Evolutionary conservation across 2,113 vertebrate species (phyloP).

Genomic region (Oenanthe oenanthe): DNA sequence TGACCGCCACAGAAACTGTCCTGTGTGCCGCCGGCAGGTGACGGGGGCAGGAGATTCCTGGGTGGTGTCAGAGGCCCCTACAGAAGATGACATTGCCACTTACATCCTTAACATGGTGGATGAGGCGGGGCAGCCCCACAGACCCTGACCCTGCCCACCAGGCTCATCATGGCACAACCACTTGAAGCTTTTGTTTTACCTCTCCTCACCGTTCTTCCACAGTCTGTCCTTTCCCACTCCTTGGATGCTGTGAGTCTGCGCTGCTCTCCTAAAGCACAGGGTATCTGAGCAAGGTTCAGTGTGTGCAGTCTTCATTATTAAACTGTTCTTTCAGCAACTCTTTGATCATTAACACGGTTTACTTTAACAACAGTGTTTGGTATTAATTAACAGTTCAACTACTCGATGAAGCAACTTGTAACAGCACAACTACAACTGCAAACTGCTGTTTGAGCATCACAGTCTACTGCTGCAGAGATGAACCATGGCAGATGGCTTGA

Average conservation of each 20-base stretch:
- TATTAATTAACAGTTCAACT: neutral
- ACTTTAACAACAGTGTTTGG: slow-evolving; percentile 24
- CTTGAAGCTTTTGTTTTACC: slow-evolving; percentile 19
- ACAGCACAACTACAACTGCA: slow-evolving; percentile 4
- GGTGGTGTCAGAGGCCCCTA: slow-evolving; percentile 96
- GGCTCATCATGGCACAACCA: neutral
- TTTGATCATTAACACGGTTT: slow-evolving; percentile 32
- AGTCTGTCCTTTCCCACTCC: slow-evolving; percentile 26
- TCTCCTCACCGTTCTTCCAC: slow-evolving; percentile 5
- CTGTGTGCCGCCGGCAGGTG: slow-evolving; percentile 94
- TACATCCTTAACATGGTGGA: slow-evolving; percentile 98
- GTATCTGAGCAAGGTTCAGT: neutral
- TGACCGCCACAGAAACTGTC: slow-evolving; percentile 92
- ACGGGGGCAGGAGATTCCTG: slow-evolving; percentile 92
- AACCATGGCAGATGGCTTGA: neutral
- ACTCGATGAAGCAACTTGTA: neutral
- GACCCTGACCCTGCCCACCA: slow-evolving; percentile 76
- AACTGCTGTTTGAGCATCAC: neutral
- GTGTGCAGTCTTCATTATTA: neutral
- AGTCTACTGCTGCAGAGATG: neutral
- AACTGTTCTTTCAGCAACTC: slow-evolving; percentile 32
- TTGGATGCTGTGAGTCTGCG: slow-evolving; percentile 31
- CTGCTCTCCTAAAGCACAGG: slow-evolving; percentile 25
- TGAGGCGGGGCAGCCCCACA: slow-evolving; percentile 91
- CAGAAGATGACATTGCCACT: slow-evolving; percentile 91